Evolutionary conservation across 1,140 invertebrate genomes (phyloP), one percentile per base, ranked within the genome.

Genomic region (Drosophila tropicalis): DNA sequence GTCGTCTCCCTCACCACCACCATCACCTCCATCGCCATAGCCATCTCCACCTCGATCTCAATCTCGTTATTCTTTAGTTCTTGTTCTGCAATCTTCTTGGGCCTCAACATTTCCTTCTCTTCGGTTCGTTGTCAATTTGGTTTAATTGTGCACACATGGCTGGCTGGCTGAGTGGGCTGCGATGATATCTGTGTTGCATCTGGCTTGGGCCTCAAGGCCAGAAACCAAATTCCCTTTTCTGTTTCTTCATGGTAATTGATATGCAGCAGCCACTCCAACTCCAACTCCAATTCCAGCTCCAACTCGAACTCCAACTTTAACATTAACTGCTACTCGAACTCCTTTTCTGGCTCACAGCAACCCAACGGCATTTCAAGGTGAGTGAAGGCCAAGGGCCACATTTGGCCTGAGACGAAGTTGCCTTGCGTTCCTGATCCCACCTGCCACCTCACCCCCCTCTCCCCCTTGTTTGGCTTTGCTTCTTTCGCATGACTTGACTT

Each of bases 351-450:
- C 71, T 39, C 55, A 60, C 55, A 51, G 54, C 57, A 57, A 47
- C 68, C 39, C 72, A 79, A 84, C 82, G 79, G 83, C 84, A 87
- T 89, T 81, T 91, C 90, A 91, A 91, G 90, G 90, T 91, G 81
- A 91, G 81, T 85, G 90, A 91, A 91, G 90, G 90, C 90, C 90
- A 91, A 91, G 90, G 90, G 79, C 90, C 81, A 90, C 75, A 84
- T 90, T 90, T 90, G 79, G 77, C 63, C 58, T 25, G 44, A 51
- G 44, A 51, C 44, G 44, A 51, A 51, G 10, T 51, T 19, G 17
- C 44, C 17, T 51, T 19, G 44, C 44, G 44, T 51, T 51, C 44
- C 44, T 51, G 44, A 51, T 51, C 44, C 44, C 44, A 51, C 44
- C 44, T 12, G 17, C 17, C 15, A 9, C 44, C 15, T 0, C 9